Conservation (phyloP, 2,888 invertebrate species). For the Hirtodrosophila cameraria region DNA sequence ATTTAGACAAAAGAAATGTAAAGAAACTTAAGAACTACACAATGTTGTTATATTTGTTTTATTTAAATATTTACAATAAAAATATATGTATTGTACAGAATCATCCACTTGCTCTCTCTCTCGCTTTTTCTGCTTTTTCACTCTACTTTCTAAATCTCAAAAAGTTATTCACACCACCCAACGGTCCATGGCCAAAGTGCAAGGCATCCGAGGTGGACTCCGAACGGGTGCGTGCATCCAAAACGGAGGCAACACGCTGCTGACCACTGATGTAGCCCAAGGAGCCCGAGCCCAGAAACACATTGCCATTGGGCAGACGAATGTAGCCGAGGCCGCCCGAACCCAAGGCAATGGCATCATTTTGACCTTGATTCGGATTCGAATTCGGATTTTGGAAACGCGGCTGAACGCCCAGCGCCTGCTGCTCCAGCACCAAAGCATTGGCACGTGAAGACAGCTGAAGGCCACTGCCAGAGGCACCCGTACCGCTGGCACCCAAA, state of each 20-base stretch:
- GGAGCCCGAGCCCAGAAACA: conserved; percentile 84
- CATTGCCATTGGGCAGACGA: conserved; percentile 82
- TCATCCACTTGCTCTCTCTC: neutral
- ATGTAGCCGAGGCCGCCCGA: conserved; percentile 84
- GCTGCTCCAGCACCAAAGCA: conserved; percentile 59
- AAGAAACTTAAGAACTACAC: conserved; percentile 54
- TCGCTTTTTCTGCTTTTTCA: neutral
- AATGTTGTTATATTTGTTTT: conserved; percentile 36
- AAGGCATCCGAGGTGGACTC: conserved; percentile 78
- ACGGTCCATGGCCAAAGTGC: conserved; percentile 82
- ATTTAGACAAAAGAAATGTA: conserved; percentile 15
- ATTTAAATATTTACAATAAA: conserved; percentile 71
- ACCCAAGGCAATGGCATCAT: conserved; percentile 81
- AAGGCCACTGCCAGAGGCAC: conserved; percentile 37
- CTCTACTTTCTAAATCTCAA: conserved; percentile 62
- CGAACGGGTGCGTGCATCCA: conserved; percentile 80
- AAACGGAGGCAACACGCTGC: conserved; percentile 73
- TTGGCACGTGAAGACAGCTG: conserved; percentile 71
- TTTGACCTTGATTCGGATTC: conserved; percentile 9
- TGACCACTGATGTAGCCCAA: conserved; percentile 83
- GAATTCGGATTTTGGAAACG: conserved; percentile 28
- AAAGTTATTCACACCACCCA: conserved; percentile 65
- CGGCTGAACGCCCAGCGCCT: conserved; percentile 51
- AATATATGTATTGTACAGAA: conserved; percentile 48
- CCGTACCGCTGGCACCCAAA: conserved; percentile 54